Conservation (phyloP, 2,888 invertebrate species). For the Stenotaenia linearis region DNA sequence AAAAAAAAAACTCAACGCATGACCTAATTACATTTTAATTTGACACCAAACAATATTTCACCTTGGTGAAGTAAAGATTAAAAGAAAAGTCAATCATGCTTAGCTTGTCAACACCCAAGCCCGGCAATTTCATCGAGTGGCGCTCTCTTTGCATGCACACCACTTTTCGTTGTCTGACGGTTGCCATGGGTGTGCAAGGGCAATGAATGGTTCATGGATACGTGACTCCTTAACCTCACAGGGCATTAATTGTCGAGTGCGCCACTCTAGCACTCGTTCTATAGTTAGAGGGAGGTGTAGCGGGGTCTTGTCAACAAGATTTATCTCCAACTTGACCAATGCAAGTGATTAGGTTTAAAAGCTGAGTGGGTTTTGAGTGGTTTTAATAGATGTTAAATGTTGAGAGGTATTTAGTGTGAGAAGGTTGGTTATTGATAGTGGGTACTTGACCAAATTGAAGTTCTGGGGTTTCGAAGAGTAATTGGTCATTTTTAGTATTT, state of each 20-base stretch:
- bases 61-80: slow-evolving; percentile 1
- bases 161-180: neutral
- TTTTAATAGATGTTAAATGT: no score
- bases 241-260: slow-evolving; percentile 24
- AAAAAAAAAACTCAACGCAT: neutral
- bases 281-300: neutral
- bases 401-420: no score
- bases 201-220: slow-evolving; percentile 24
- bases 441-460: no score
- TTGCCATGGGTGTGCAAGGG: slow-evolving; percentile 20
- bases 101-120: neutral
- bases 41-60: neutral
- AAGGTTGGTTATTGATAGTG: no score
- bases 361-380: no score
- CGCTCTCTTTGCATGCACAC: neutral
- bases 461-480: no score
- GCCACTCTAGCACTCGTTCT: neutral
- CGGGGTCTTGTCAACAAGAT: slow-evolving; percentile 10
- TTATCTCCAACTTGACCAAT: slow-evolving; percentile 10
- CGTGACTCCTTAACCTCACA: slow-evolving; percentile 21
- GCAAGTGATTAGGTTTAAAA: neutral
- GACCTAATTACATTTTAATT: slow-evolving; percentile 3
- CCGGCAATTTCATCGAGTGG: slow-evolving; percentile 15
- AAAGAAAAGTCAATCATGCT: slow-evolving; percentile 23
- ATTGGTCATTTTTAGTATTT: no score